phyloP scores from a whole-genome alignment of 2,797 vertebrate species.

The Alauda arvensis region DNA sequence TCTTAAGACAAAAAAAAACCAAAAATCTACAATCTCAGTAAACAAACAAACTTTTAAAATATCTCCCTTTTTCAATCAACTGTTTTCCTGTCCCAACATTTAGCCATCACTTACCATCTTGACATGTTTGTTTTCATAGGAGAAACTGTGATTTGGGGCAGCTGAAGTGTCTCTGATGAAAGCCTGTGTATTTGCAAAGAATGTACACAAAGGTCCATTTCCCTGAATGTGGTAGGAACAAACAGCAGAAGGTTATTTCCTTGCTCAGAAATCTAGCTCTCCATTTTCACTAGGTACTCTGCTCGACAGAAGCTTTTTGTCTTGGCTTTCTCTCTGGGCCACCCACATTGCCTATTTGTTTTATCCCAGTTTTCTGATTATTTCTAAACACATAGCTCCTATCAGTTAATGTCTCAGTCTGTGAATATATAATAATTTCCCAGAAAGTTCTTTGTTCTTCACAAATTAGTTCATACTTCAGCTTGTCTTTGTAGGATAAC shows the following conservation, averaged over 20 bases:
- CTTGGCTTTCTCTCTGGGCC: slow-evolving; percentile 2
- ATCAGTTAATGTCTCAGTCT: background rate
- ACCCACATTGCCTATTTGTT: slow-evolving; percentile 1
- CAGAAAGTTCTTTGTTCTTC: slow-evolving; percentile 28
- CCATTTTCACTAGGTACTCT: background rate
- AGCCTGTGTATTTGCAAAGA: background rate
- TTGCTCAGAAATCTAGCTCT: background rate
- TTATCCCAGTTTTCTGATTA: background rate
- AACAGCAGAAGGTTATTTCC: slow-evolving; percentile 23
- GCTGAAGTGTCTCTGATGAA: background rate
- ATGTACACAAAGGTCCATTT: background rate
- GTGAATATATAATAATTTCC: slow-evolving; percentile 11
- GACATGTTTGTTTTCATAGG: background rate
- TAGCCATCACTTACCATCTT: background rate
- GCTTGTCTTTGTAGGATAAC: background rate
- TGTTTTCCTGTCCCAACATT: background rate
- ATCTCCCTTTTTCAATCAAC: background rate
- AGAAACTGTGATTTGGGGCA: background rate
- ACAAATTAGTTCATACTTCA: slow-evolving; percentile 17
- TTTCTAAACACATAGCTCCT: slow-evolving; percentile 20
- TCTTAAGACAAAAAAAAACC: background rate
- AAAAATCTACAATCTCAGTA: background rate
- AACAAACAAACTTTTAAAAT: background rate
- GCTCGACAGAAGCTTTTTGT: background rate
- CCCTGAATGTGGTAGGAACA: background rate